phyloP scores from a whole-genome alignment of 1,140 invertebrate genomes.

The Drusus annulatus region DNA sequence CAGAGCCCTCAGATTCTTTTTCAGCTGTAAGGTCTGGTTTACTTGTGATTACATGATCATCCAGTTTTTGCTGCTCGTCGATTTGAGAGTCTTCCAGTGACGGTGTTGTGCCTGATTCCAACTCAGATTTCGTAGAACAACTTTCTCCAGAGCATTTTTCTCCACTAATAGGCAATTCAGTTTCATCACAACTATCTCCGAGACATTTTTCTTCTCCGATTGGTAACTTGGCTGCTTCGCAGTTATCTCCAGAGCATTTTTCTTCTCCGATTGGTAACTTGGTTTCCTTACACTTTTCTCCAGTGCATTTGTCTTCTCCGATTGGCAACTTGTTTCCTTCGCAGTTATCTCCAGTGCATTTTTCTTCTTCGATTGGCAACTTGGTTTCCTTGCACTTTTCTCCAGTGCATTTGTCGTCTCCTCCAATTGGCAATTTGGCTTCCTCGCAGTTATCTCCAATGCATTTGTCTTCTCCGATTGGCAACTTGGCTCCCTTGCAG shows the following conservation, averaged over 20 bases:
- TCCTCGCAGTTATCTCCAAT: not conserved
- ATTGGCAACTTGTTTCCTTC: not conserved
- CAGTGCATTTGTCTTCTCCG: constrained; percentile 10
- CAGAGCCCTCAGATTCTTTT: constrained; percentile 35
- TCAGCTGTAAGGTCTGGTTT: constrained; percentile 13
- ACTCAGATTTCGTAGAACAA: constrained; percentile 8
- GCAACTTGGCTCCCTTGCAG: not conserved
- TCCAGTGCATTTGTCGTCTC: too few species aligned
- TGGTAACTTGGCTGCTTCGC: not conserved
- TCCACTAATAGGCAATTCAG: too few species aligned
- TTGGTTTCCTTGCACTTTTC: not conserved
- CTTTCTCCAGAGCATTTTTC: too few species aligned
- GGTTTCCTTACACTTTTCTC: not conserved
- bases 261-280: constrained; percentile 2
- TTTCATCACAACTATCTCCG: too few species aligned
- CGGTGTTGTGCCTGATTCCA: not conserved
- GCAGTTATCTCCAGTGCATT: constrained; percentile 7
- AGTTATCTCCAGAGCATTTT: constrained; percentile 11
- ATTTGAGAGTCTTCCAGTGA: constrained; percentile 20
- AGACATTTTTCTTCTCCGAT: too few species aligned
- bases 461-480: not conserved
- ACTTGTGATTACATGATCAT: too few species aligned
- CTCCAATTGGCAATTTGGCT: constrained; percentile 1
- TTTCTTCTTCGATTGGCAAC: not conserved
- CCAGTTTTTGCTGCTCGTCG: not conserved